These are phyloP conservation scores for Odontophorus gujanensis DNA, from an alignment of 2,113 vertebrate genomes.

Conservation along the genomic window DNA sequence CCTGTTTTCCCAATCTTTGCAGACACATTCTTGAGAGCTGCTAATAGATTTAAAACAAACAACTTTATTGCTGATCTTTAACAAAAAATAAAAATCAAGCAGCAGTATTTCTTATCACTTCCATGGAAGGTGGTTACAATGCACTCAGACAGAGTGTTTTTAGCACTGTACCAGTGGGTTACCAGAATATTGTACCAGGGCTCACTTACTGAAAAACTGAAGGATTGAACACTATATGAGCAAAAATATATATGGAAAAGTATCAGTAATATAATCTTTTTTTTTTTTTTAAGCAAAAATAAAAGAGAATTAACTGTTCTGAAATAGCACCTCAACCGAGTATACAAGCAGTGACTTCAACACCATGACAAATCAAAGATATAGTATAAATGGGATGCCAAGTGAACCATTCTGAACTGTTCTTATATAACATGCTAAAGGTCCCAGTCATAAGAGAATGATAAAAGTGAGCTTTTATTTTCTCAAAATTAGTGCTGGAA, in stretches of 20 bases:
- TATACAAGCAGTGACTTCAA: background rate
- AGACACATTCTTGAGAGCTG: background rate
- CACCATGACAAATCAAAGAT: background rate
- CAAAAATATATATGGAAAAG: background rate
- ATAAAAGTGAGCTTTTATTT: background rate
- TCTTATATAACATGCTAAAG: background rate
- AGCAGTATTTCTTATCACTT: background rate
- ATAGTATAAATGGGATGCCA: background rate
- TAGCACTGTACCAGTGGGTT: too few relatives aligned
- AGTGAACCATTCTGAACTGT: background rate
- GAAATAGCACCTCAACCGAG: background rate
- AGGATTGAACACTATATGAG: background rate
- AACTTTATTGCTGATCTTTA: background rate
- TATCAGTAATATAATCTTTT: background rate
- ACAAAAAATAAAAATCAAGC: background rate
- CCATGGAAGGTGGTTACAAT: background rate
- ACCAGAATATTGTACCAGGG: background rate
- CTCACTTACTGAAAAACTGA: background rate
- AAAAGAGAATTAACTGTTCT: background rate
- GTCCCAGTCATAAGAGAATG: background rate
- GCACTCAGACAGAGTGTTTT: background rate
- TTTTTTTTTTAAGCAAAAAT: background rate
- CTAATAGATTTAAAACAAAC: background rate
- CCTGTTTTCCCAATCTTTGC: background rate
- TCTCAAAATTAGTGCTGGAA: background rate